A percentile compares a stretch with the other conserved stretches of the same genome.
Evolutionary conservation across 2,888 invertebrate species (phyloP).

Genomic region (Campaea margaritaria): DNA sequence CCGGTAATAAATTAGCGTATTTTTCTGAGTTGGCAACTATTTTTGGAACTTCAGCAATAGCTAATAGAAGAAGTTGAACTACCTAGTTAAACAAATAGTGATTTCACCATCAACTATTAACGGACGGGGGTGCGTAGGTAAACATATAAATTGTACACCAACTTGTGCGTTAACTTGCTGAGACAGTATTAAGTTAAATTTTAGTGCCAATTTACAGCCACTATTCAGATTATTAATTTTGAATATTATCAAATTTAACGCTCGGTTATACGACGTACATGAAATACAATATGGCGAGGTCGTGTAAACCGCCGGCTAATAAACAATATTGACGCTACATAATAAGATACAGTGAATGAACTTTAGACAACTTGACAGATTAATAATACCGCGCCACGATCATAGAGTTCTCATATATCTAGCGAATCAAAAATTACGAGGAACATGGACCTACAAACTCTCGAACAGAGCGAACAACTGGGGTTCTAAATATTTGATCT

Average conservation of each 20-base stretch:
- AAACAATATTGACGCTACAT: conserved; percentile 56
- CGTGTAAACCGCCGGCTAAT: conserved; percentile 62
- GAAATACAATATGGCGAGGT: conserved; percentile 64
- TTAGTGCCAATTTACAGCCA: conserved; percentile 53
- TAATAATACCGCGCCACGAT: too few relatives aligned
- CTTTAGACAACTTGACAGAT: neutral
- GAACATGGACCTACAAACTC: too few relatives aligned
- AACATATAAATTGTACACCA: conserved; percentile 33
- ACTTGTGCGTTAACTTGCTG: conserved; percentile 47
- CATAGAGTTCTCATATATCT: too few relatives aligned
- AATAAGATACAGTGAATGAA: conserved; percentile 17
- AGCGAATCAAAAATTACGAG: too few relatives aligned
- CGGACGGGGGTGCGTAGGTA: conserved; percentile 18
- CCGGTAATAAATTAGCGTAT: too few relatives aligned
- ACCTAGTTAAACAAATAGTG: neutral
- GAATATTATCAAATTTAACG: conserved; percentile 58
- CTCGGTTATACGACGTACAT: conserved; percentile 55
- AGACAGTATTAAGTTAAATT: conserved; percentile 52
- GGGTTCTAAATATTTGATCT: too few relatives aligned
- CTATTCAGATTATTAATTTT: conserved; percentile 59
- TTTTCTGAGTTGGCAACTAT: too few relatives aligned
- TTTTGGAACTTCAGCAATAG: too few relatives aligned
- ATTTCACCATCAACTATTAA: conserved; percentile 6
- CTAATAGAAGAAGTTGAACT: too few relatives aligned
- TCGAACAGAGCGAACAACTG: too few relatives aligned